These are phyloP conservation scores for Pachyseris speciosa DNA, from an alignment of 64 coral and sea anemone species.

Conservation along the genomic window DNA sequence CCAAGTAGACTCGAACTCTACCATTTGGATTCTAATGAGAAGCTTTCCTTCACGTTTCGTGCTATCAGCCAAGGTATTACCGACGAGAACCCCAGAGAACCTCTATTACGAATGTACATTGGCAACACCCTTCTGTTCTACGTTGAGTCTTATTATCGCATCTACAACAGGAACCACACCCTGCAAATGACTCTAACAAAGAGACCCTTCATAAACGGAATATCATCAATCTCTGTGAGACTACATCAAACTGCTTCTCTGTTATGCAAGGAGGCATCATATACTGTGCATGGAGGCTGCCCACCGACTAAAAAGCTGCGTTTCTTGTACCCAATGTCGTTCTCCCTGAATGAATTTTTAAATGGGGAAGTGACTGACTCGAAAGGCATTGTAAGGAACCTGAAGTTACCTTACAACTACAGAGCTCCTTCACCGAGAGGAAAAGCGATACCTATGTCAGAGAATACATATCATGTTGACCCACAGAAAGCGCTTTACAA, in stretches of 20 bases:
- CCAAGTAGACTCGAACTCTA: constrained; percentile 32
- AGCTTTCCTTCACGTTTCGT: constrained; percentile 55
- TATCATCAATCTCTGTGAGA: constrained; percentile 75
- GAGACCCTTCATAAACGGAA: constrained; percentile 68
- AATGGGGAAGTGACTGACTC: constrained; percentile 40
- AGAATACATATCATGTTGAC: constrained; percentile 89
- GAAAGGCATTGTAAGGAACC: constrained; percentile 72
- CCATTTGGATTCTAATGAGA: constrained; percentile 89
- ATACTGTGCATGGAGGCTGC: constrained; percentile 87
- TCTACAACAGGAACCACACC: constrained; percentile 63
- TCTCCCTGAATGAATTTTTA: constrained; percentile 54
- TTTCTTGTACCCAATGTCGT: constrained; percentile 77
- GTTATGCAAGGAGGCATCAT: constrained; percentile 69
- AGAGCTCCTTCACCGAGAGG: constrained; percentile 95
- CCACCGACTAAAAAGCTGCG: constrained; percentile 83
- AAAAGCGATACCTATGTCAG: constrained; percentile 89
- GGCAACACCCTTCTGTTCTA: constrained; percentile 79
- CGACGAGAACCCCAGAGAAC: constrained; percentile 1
- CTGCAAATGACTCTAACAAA: constrained; percentile 65
- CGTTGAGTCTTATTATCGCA: constrained; percentile 16
- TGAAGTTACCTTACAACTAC: constrained; percentile 88
- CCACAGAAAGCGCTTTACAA: constrained; percentile 91
- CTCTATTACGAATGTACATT: constrained; percentile 54
- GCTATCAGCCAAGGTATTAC: constrained; percentile 21
- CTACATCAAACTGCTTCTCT: constrained; percentile 72